phyloP scores from a whole-genome alignment of 2,797 vertebrate species.

The Buceros bicornis region DNA sequence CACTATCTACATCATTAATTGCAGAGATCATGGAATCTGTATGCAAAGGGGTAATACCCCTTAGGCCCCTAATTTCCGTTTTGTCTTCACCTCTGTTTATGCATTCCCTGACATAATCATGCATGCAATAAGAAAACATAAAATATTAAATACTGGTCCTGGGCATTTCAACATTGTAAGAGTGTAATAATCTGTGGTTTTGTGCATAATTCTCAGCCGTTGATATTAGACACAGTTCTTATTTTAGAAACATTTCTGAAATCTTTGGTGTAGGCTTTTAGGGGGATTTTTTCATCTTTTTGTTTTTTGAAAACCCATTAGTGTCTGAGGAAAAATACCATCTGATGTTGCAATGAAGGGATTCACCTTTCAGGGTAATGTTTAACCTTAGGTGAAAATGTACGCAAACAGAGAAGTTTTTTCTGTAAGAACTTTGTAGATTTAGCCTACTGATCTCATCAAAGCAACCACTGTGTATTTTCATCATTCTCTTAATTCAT shows the following conservation, averaged over 20 bases:
- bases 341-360: slow-evolving; percentile 52
- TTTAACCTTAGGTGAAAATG: slow-evolving; percentile 50
- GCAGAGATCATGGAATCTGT: background rate
- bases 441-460: background rate
- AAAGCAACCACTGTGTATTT: background rate
- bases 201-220: background rate
- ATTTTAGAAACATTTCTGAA: slow-evolving; percentile 13
- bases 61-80: background rate
- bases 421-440: background rate
- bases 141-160: background rate
- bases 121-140: background rate
- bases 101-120: background rate
- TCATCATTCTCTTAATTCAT: background rate
- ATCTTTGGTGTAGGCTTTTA: background rate
- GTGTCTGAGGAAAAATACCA: slow-evolving; percentile 49
- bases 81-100: background rate
- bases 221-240: background rate
- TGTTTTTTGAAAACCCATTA: background rate
- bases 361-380: slow-evolving; percentile 55
- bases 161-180: background rate
- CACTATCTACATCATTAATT: background rate
- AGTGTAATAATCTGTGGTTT: background rate
- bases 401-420: background rate
- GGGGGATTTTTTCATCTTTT: background rate
- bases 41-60: background rate